phyloP scores from a whole-genome alignment of 2,888 invertebrate species.

The Conistra vaccinii region DNA sequence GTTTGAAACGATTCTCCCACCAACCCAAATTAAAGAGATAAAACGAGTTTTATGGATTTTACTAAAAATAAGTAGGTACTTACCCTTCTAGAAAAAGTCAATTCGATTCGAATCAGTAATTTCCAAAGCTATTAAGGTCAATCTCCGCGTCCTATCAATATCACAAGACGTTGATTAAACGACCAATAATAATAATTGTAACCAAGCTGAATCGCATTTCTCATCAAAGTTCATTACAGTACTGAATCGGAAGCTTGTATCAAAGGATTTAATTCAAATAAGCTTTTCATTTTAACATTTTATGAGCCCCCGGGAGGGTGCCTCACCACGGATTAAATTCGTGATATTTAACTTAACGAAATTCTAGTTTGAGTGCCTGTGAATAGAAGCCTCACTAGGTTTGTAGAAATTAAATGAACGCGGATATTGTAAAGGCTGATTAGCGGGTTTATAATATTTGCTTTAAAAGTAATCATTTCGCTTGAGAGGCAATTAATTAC shows the following conservation, averaged over 20 bases:
- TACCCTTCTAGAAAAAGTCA: constrained; percentile 30
- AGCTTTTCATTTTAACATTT: constrained; percentile 74
- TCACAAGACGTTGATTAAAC: constrained; percentile 61
- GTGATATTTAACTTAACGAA: constrained; percentile 69
- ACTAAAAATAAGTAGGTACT: constrained; percentile 15
- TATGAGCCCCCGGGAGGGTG: constrained; percentile 65
- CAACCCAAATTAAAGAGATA: constrained; percentile 45
- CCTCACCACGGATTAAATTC: constrained; percentile 68
- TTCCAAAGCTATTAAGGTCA: constrained; percentile 49
- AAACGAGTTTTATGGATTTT: constrained; percentile 26
- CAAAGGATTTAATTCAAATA: constrained; percentile 78
- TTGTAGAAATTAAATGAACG: constrained; percentile 65
- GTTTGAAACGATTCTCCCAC: constrained; percentile 36
- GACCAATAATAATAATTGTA: constrained; percentile 65
- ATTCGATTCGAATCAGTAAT: constrained; percentile 61
- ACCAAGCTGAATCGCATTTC: constrained; percentile 62
- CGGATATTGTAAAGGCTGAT: constrained; percentile 55
- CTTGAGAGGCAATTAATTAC: constrained; percentile 41
- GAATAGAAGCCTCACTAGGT: constrained; percentile 57
- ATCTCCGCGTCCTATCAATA: constrained; percentile 56
- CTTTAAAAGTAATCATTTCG: constrained; percentile 45
- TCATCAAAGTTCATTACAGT: constrained; percentile 73
- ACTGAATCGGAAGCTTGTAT: constrained; percentile 72
- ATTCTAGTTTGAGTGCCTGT: constrained; percentile 67
- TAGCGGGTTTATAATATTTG: constrained; percentile 51